These are phyloP conservation scores for Mesocentrotus franciscanus DNA, from an alignment of 53 echinoderm and acorn worm genomes.

Conservation along the genomic window DNA sequence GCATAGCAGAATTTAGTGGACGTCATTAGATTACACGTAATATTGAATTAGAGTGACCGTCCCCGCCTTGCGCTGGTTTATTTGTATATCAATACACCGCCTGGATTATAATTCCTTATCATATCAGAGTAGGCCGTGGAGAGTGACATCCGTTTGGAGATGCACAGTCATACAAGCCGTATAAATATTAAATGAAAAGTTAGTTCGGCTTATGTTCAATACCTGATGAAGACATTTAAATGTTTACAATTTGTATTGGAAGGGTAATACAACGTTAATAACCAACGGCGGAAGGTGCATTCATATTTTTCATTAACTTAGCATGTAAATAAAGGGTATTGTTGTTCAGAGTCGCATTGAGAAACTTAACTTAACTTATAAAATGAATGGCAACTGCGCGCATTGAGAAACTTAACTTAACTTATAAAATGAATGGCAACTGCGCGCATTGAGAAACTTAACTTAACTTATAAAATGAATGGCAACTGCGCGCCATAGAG, in stretches of 20 bases:
- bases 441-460: too few relatives aligned
- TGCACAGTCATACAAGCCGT: background rate
- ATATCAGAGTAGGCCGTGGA: background rate
- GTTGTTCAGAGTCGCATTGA: too few relatives aligned
- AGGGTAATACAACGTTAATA: background rate
- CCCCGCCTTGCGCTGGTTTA: background rate
- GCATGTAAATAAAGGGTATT: too few relatives aligned
- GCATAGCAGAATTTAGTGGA: conserved; percentile 26
- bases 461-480: too few relatives aligned
- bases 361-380: too few relatives aligned
- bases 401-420: too few relatives aligned
- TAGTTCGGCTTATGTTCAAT: background rate
- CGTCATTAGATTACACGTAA: conserved; percentile 21
- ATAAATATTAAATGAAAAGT: background rate
- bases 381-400: too few relatives aligned
- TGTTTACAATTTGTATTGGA: background rate
- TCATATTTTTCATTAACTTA: too few relatives aligned
- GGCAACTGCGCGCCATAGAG: too few relatives aligned
- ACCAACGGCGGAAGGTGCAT: too few relatives aligned
- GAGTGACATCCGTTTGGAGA: background rate
- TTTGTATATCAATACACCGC: conserved; percentile 24
- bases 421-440: too few relatives aligned
- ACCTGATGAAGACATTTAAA: background rate
- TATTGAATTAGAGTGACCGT: background rate
- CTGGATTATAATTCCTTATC: conserved; percentile 16